Conservation (phyloP, 2,113 vertebrate genomes). For the Callorhinus ursinus region DNA sequence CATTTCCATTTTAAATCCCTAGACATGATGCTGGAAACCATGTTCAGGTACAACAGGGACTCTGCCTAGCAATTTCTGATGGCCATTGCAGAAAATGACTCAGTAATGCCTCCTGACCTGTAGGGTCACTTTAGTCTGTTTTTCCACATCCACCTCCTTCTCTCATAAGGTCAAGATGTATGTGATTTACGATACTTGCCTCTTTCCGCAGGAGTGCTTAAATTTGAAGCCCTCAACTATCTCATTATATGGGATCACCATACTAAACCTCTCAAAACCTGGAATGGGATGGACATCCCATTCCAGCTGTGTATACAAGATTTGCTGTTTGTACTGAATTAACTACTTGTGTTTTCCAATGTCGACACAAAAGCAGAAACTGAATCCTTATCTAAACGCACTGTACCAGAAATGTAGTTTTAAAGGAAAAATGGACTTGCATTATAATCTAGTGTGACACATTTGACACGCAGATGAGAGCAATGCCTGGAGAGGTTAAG, state of each 20-base stretch:
- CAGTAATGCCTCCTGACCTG: not conserved
- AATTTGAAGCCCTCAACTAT: not conserved
- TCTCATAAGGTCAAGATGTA: not conserved
- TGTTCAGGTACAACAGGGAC: not conserved
- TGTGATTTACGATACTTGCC: not conserved
- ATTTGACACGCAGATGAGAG: not conserved
- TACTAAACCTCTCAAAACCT: not conserved
- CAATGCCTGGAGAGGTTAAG: not conserved
- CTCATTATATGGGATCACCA: not conserved
- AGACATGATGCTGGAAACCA: not conserved
- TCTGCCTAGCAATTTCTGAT: constrained; percentile 33
- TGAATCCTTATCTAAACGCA: constrained; percentile 13
- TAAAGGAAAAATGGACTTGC: not conserved
- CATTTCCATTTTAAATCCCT: constrained; percentile 51
- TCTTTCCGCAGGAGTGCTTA: not conserved
- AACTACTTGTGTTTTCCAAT: constrained; percentile 15
- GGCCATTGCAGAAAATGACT: not conserved
- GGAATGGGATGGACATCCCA: not conserved
- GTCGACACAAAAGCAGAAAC: not conserved
- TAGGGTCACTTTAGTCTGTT: not conserved
- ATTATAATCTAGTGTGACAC: not conserved
- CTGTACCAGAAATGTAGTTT: not conserved
- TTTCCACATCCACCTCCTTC: not conserved
- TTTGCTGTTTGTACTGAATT: constrained; percentile 20
- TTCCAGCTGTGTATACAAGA: not conserved